Conservation (phyloP, 2,797 vertebrate species). For the Poecilia picta region DNA sequence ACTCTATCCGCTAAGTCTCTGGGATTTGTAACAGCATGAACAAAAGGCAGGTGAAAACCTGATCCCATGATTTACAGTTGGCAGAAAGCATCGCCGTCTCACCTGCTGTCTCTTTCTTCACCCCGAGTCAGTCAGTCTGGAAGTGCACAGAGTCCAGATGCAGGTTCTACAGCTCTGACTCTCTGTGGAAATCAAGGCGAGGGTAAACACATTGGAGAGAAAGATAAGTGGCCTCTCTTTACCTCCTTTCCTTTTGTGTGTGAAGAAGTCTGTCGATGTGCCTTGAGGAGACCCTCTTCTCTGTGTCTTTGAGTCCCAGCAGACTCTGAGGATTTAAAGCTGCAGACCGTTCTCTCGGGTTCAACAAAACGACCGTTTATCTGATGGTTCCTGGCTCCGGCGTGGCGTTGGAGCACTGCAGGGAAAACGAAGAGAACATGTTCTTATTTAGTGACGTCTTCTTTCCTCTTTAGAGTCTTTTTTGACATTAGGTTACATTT, state of each 20-base stretch:
- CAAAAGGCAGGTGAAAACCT: constrained; percentile 57
- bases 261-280: constrained; percentile 38
- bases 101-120: constrained; percentile 28
- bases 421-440: constrained; percentile 33
- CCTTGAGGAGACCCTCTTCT: constrained; percentile 53
- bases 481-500: constrained; percentile 21
- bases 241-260: constrained; percentile 24
- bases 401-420: constrained; percentile 28
- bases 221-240: constrained; percentile 34
- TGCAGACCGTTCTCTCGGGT: constrained; percentile 35
- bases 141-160: constrained; percentile 67
- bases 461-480: constrained; percentile 21
- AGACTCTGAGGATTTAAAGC: constrained; percentile 54
- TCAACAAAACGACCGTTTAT: constrained; percentile 60
- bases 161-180: constrained; percentile 38
- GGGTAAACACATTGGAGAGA: constrained; percentile 33
- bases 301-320: constrained; percentile 39
- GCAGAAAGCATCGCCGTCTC: constrained; percentile 27
- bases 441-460: constrained; percentile 44
- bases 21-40: constrained; percentile 50
- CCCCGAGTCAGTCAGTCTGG: constrained; percentile 32
- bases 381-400: constrained; percentile 47
- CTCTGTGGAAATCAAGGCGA: constrained; percentile 53
- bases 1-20: constrained; percentile 40
- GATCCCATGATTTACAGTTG: constrained; percentile 62